Conservation (phyloP, 2,113 vertebrate species). For the Neomonachus schauinslandi region DNA sequence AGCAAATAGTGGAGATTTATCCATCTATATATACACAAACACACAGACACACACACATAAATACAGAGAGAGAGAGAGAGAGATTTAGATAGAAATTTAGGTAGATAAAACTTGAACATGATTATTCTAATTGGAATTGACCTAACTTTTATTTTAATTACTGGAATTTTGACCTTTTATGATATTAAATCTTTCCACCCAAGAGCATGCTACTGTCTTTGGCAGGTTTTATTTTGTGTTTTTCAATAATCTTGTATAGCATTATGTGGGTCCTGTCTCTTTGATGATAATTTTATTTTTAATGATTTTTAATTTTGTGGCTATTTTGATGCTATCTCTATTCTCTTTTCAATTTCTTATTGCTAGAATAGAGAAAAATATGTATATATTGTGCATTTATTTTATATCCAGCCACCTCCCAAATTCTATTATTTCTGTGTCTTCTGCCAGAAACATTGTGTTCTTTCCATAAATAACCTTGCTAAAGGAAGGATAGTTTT, state of each 20-base stretch:
- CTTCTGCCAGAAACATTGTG: neutral
- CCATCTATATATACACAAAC: neutral
- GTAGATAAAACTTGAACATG: neutral
- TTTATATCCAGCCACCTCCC: neutral
- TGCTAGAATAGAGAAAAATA: neutral
- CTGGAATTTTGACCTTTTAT: neutral
- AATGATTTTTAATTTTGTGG: neutral
- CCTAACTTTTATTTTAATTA: neutral
- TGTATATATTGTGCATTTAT: constrained; percentile 32
- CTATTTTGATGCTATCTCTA: neutral
- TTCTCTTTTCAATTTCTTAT: neutral
- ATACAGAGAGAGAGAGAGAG: too few relatives aligned
- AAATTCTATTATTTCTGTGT: neutral
- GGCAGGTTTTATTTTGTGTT: neutral
- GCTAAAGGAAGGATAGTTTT: neutral
- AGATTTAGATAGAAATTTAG: neutral
- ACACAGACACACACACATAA: neutral
- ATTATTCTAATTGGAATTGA: neutral
- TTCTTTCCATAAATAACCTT: neutral
- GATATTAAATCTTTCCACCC: neutral
- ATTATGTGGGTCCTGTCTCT: accelerated
- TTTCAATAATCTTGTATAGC: neutral
- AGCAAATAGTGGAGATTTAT: too few relatives aligned
- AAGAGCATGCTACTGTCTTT: neutral
- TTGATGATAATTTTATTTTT: neutral